These are phyloP conservation scores for Nipponia nippon DNA, from an alignment of 2,113 vertebrate genomes.

Conservation along the genomic window DNA sequence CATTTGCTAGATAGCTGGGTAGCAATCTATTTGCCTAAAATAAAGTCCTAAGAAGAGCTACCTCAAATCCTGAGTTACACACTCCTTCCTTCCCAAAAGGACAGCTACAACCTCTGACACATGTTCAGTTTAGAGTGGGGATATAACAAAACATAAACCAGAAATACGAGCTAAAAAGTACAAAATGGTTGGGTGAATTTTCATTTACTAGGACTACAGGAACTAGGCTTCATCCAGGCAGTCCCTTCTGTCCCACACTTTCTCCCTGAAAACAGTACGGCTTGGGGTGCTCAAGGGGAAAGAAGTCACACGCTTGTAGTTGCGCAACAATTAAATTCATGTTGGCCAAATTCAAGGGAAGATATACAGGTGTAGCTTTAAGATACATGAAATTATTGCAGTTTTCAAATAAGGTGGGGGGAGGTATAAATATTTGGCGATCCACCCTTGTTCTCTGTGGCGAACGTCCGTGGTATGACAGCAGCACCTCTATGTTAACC, in stretches of 20 bases:
- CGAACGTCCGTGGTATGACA: not conserved
- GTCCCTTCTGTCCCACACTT: not conserved
- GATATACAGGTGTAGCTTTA: not conserved
- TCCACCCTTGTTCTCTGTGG: not conserved
- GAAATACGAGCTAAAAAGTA: not conserved
- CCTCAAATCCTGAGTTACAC: not conserved
- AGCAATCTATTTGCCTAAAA: not conserved
- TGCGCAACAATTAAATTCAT: fast-evolving
- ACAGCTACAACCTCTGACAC: not conserved
- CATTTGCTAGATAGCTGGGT: not conserved
- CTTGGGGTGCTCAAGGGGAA: not conserved
- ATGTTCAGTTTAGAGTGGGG: not conserved
- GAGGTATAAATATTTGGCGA: not conserved
- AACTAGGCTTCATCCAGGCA: not conserved
- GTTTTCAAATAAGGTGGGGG: not conserved
- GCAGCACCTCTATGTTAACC: not conserved
- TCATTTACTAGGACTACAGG: not conserved
- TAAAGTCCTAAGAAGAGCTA: not conserved
- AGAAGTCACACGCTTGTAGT: not conserved
- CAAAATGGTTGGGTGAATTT: not conserved
- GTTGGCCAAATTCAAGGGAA: not conserved
- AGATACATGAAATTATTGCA: not conserved
- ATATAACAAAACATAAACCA: not conserved
- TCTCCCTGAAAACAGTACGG: fast-evolving
- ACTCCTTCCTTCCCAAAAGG: not conserved